phyloP scores from a whole-genome alignment of 2,888 invertebrate species.

The Machimus rusticus region DNA sequence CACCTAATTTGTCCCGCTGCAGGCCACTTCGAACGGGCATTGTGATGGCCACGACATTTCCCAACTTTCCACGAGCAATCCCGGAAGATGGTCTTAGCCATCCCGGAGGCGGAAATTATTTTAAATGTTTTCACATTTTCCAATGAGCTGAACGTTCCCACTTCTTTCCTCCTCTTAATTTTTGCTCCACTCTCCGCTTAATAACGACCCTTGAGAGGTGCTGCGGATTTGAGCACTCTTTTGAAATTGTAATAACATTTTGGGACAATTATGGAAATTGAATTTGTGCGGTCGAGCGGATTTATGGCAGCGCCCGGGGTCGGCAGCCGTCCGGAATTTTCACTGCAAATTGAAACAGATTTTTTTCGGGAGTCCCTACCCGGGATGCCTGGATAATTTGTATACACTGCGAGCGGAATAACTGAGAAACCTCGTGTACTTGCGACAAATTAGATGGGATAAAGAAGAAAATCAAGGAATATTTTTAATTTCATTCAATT shows the following conservation, averaged over 20 bases:
- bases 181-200: neutral
- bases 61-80: neutral
- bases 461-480: neutral
- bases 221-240: slow-evolving; percentile 4
- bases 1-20: neutral
- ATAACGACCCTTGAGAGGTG: neutral
- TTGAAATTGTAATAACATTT: slow-evolving; percentile 23
- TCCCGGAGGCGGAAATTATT: neutral
- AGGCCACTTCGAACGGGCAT: neutral
- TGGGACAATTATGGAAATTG: slow-evolving; percentile 34
- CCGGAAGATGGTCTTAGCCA: neutral
- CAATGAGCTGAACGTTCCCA: slow-evolving; percentile 16
- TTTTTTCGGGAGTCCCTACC: neutral
- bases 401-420: neutral
- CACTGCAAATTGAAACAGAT: slow-evolving; percentile 13
- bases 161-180: slow-evolving; percentile 4
- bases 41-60: neutral
- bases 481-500: neutral
- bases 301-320: neutral
- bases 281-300: slow-evolving; percentile 13
- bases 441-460: neutral
- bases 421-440: neutral
- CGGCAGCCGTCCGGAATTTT: slow-evolving; percentile 17
- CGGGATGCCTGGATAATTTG: neutral
- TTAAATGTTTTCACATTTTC: slow-evolving; percentile 16